Conservation (phyloP, 2,888 invertebrate genomes). For the Poecilus cupreus region DNA sequence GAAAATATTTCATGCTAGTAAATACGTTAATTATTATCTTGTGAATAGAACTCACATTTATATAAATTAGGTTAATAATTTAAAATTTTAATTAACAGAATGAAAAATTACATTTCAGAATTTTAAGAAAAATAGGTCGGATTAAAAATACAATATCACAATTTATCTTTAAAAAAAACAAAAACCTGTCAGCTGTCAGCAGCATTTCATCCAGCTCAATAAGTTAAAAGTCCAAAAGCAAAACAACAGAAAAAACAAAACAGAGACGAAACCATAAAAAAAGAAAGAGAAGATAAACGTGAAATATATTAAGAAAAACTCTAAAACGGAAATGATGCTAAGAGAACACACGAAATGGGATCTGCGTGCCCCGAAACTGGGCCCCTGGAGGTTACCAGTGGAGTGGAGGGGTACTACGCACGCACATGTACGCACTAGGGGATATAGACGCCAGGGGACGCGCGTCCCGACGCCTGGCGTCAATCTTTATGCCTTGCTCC, state of each 20-base stretch:
- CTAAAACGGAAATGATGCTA: slow-evolving; percentile 47
- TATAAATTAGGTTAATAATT: no score
- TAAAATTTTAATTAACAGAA: no score
- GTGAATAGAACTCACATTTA: no score
- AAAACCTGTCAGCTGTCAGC: slow-evolving; percentile 42
- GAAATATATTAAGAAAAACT: slow-evolving; percentile 48
- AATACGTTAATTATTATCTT: no score
- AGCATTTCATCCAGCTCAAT: slow-evolving; percentile 35
- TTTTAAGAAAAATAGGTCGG: background rate
- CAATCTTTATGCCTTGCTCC: background rate
- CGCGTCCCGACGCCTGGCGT: background rate
- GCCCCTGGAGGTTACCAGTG: background rate
- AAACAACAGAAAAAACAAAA: slow-evolving; percentile 9
- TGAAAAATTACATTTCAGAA: background rate
- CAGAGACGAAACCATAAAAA: slow-evolving; percentile 6
- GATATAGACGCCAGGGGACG: background rate
- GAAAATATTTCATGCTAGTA: no score
- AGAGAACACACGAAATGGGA: slow-evolving; percentile 15
- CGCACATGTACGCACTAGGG: background rate
- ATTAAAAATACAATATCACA: slow-evolving; percentile 17
- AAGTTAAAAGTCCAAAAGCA: slow-evolving; percentile 36
- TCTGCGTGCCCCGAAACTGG: background rate
- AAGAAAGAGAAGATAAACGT: slow-evolving; percentile 34
- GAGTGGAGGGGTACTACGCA: background rate
- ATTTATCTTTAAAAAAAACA: slow-evolving; percentile 39